phyloP scores from a whole-genome alignment of 2,888 invertebrate species.

The Papilio protenor region DNA sequence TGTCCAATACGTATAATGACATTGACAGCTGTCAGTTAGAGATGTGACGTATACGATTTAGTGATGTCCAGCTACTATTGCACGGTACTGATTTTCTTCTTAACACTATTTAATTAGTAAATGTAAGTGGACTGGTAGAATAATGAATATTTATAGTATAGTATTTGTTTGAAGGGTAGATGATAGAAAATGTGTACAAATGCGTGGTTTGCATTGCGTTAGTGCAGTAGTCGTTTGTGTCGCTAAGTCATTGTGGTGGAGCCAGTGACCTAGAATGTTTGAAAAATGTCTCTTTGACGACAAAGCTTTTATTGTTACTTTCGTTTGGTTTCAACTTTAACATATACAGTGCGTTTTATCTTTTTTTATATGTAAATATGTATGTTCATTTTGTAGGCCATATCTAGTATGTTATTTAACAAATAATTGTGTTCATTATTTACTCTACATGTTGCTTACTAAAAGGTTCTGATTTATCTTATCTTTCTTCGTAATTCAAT shows the following conservation, averaged over 20 bases:
- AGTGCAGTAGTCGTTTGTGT: conserved; percentile 23
- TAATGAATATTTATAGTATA: too few relatives aligned
- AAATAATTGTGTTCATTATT: neutral
- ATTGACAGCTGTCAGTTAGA: too few relatives aligned
- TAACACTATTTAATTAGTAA: too few relatives aligned
- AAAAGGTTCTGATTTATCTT: neutral
- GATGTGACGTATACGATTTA: too few relatives aligned
- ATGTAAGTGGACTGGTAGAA: too few relatives aligned
- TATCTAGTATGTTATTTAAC: neutral
- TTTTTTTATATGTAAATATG: neutral
- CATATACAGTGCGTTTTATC: neutral
- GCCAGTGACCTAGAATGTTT: conserved; percentile 37
- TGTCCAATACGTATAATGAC: too few relatives aligned
- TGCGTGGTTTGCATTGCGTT: conserved; percentile 14
- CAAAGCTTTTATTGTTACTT: conserved; percentile 29
- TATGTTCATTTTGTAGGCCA: too few relatives aligned
- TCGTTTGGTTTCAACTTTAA: conserved; percentile 5
- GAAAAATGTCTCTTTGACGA: conserved; percentile 23
- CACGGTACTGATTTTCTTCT: too few relatives aligned
- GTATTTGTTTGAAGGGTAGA: neutral
- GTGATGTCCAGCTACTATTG: too few relatives aligned
- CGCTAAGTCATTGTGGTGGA: conserved; percentile 27
- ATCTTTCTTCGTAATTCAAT: neutral
- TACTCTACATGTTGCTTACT: neutral
- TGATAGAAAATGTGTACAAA: conserved; percentile 4